Conservation (phyloP, 2,113 vertebrate genomes). For the Chaetura pelagica region DNA sequence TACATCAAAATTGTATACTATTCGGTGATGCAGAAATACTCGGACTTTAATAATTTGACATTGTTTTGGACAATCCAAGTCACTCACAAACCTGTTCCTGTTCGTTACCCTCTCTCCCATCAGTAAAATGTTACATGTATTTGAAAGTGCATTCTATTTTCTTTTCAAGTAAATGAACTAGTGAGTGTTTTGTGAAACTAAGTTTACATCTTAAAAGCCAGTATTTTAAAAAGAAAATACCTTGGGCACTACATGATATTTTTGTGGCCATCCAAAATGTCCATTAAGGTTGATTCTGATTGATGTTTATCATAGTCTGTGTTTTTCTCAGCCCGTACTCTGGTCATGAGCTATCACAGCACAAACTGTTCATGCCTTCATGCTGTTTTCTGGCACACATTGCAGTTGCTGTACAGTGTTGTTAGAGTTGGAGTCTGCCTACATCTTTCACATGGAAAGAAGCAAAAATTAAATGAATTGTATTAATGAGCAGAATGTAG, state of each 20-base stretch:
- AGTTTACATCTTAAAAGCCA: neutral
- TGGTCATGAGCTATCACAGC: neutral
- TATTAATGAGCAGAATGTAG: conserved; percentile 8
- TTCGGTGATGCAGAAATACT: conserved; percentile 34
- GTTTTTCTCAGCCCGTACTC: neutral
- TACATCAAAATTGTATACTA: neutral
- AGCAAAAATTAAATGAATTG: conserved; percentile 1
- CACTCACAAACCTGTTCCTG: neutral
- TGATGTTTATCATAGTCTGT: neutral
- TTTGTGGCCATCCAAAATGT: neutral
- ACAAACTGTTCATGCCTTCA: neutral
- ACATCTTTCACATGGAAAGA: neutral
- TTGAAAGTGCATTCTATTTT: neutral
- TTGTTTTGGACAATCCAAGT: conserved; percentile 7
- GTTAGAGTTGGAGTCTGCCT: neutral
- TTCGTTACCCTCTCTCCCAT: neutral
- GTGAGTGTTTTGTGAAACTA: neutral
- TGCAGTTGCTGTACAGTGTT: neutral
- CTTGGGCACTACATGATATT: neutral
- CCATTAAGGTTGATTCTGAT: neutral
- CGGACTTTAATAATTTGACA: neutral
- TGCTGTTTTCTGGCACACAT: neutral
- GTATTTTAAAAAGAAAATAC: neutral
- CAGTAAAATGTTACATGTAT: neutral
- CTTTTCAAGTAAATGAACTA: neutral